Base-by-base conservation (phyloP, 2,888 invertebrate genomes). In the Agapostemon virescens region DNA sequence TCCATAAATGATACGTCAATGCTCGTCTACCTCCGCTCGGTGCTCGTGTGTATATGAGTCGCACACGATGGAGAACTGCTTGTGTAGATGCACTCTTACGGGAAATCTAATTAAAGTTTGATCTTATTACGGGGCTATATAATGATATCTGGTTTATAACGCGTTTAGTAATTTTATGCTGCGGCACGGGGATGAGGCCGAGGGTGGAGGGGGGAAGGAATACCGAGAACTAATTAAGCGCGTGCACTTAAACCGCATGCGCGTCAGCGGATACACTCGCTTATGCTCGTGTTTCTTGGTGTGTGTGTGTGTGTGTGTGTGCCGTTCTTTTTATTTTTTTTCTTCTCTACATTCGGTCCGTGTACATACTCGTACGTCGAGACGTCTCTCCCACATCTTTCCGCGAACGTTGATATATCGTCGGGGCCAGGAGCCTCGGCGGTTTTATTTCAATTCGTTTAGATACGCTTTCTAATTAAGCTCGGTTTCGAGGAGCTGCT, bases 381-480 rank as follows among this genome's bases (percentile, higher is more conserved):
- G 45, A 70, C 77, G 74, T 69, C 49, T 52, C 40, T n/a, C 17
- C 30, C 45, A 3, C 33, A 45, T 70, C 55, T 49, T 72, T 45
- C 68, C 30, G 61, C n/a, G 36, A 36, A 36, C 40, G 75, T 75
- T 69, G 68, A 72, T 79, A 68, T 71, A 74, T 74, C 55, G 38
- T 68, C 55, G 74, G 55, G 66, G 36, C 61, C 69, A 33, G 33
- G 23, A 52, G 64, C 74, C 74, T 49, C n/a, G 30, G 52, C 20
- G 17, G 45, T 70, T 40, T 49, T 30, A 61, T 79, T 76, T 73
- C 72, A 52, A 69, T 72, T 78, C 66, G 76, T 74, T 87, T 77
- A 79, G 85, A 84, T 84, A 82, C 77, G 79, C 84, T 87, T 83
- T 84, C 84, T 88, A 85, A 87, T 86, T 87, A 86, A 87, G 82